Evolutionary conservation across 37 sponge, comb jelly and placozoan species (phyloP), one percentile per base, ranked within the genome.

Genomic region (Lycopodina hypogea): DNA sequence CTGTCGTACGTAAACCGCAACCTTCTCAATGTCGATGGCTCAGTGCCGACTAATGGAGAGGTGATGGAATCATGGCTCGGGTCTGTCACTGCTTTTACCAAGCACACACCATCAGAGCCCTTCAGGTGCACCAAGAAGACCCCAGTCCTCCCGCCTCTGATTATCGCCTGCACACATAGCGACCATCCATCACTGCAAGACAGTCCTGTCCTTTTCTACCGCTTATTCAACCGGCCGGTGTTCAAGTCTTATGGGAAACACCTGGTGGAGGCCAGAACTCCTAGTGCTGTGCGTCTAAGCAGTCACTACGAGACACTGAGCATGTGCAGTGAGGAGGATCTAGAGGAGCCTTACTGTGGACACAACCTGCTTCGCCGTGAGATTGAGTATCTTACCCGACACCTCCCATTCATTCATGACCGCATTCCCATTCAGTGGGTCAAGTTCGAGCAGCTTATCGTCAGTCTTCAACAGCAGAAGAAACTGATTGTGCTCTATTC

Each of bases 351-450:
- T 0, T 82, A 86, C 45, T 24, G 65, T 33, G 83, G 83, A 45
- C 83, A 86, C 65, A 83, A 90, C 29, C 60, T 86, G 24, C 76
- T 90, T 40, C 42, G 91, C 12, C 42, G 91, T 39, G 91, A 90
- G 55, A 83, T 90, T 51, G 91, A 90, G 59, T 38, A 86, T 37
- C 61, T 90, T 21, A 83, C 91, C 23, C 63, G 86, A 12, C 87
- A 86, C 34, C 82, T 90, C 68, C 91, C 91, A 2, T 84, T 72
- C 59, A 39, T 71, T n/a, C 42, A 51, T 2, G 87, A 90, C 63
- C 73, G 30, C 24, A 55, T 90, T 22, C 91, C 91, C 8, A 68
- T 90, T 36, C 86, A 90, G 59, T 90, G 91, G 91, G 86, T 86
- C 40, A 86, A 86, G 71, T 86, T 90, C 56, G 87, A 90, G 65